Percentiles rank a stretch among this genome's conserved stretches.
Evolutionary conservation across 2,113 vertebrate genomes (phyloP).

Genomic region (Orycteropus afer): DNA sequence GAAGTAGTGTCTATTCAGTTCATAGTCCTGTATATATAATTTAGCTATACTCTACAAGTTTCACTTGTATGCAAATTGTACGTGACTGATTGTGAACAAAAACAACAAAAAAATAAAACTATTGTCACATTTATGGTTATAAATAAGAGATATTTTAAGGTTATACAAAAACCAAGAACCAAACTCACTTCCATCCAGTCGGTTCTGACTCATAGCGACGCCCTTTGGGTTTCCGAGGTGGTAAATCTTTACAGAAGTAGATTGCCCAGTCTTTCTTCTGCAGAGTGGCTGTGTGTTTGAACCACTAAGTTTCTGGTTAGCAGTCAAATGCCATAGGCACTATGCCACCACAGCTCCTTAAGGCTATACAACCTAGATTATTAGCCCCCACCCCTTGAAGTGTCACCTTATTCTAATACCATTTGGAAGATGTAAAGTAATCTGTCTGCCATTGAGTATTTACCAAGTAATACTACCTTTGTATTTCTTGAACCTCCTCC

Average conservation of each 20-base stretch:
- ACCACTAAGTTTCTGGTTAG: too few species aligned
- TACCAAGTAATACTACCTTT: not conserved
- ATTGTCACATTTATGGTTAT: not conserved
- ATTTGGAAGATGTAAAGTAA: not conserved
- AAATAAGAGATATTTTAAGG: not conserved
- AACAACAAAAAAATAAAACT: not conserved
- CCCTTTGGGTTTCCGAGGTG: too few species aligned
- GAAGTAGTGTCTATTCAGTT: not conserved
- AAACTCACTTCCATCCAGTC: too few species aligned
- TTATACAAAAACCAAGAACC: too few species aligned
- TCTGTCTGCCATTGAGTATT: not conserved
- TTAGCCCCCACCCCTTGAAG: not conserved
- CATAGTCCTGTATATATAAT: not conserved
- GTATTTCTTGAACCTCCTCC: not conserved
- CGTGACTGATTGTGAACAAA: not conserved
- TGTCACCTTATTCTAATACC: not conserved
- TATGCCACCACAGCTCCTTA: too few species aligned
- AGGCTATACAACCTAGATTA: not conserved
- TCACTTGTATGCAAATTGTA: not conserved
- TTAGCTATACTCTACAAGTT: not conserved
- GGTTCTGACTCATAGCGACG: too few species aligned
- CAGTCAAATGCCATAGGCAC: too few species aligned
- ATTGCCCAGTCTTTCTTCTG: too few species aligned
- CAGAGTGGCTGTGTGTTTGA: too few species aligned
- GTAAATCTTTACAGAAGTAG: too few species aligned